Evolutionary conservation across 2,888 invertebrate species (phyloP).

Genomic region (Rhagonycha fulva): DNA sequence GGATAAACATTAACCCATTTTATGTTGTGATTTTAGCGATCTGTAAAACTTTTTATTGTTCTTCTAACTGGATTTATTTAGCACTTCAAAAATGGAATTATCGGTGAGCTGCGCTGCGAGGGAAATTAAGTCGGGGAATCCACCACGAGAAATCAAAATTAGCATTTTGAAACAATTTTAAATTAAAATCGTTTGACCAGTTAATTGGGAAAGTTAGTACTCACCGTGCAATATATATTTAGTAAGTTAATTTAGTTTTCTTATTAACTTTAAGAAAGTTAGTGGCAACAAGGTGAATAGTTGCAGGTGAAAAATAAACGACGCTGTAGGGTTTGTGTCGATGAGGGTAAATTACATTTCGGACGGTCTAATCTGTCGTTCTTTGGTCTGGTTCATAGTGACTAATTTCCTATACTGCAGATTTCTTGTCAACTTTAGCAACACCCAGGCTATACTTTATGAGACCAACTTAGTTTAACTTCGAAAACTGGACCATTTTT

Average conservation of each 20-base stretch:
- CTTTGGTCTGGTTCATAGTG: slow-evolving; percentile 14
- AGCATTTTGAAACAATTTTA: not conserved
- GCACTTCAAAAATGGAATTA: not conserved
- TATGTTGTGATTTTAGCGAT: not conserved
- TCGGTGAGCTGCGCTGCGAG: not conserved
- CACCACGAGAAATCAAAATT: not conserved
- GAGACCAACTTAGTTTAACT: slow-evolving; percentile 11
- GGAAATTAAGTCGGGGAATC: not conserved
- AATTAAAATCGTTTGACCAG: not conserved
- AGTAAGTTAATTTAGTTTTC: not conserved
- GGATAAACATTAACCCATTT: not conserved
- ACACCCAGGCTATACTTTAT: slow-evolving; percentile 15
- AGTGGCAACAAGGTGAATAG: not conserved
- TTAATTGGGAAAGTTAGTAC: not conserved
- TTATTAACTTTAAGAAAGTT: not conserved
- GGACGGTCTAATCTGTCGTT: slow-evolving; percentile 21
- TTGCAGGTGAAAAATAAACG: slow-evolving; percentile 24
- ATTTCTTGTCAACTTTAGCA: slow-evolving; percentile 10
- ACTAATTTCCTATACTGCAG: slow-evolving; percentile 16
- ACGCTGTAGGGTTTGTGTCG: slow-evolving; percentile 12
- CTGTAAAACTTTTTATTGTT: not conserved
- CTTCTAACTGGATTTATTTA: not conserved
- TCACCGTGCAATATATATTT: not conserved
- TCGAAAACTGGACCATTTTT: slow-evolving; percentile 15
- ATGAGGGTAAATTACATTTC: slow-evolving; percentile 21